phyloP scores from a whole-genome alignment of 2,888 invertebrate genomes.

The Diarsia rubi region DNA sequence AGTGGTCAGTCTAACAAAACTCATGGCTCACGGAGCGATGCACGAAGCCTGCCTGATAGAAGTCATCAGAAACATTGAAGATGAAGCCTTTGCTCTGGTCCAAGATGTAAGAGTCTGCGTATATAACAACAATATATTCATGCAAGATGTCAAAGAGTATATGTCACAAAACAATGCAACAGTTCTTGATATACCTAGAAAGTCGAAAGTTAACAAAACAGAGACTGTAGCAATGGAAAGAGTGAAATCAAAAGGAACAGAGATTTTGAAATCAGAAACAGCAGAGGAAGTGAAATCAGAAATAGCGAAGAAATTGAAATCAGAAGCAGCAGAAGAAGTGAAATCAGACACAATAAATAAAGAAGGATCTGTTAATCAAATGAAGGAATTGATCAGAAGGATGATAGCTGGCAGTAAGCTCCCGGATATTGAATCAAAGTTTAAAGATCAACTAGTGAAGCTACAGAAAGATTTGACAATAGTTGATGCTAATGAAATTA shows the following conservation, averaged over 20 bases:
- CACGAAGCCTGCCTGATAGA: conserved; percentile 89
- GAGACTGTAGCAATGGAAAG: conserved; percentile 7
- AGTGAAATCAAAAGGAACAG: background rate
- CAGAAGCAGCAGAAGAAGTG: background rate
- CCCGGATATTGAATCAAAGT: conserved; percentile 69
- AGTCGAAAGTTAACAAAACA: conserved; percentile 33
- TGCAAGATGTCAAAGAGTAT: conserved; percentile 68
- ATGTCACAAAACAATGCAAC: conserved; percentile 82
- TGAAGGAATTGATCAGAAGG: conserved; percentile 77
- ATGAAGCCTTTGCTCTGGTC: conserved; percentile 80
- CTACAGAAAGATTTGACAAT: conserved; percentile 72
- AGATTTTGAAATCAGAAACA: conserved; percentile 17
- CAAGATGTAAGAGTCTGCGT: conserved; percentile 76
- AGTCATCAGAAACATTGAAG: conserved; percentile 84
- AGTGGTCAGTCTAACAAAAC: conserved; percentile 82
- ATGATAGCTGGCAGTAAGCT: conserved; percentile 75
- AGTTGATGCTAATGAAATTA: conserved; percentile 69
- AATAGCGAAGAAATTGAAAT: background rate
- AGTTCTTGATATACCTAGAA: conserved; percentile 74
- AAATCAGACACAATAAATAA: conserved; percentile 14
- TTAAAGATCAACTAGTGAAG: conserved; percentile 75
- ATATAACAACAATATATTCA: conserved; percentile 69
- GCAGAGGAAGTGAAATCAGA: background rate
- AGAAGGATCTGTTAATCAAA: conserved; percentile 68
- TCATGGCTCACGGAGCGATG: conserved; percentile 88